Evolutionary conservation across 2,888 invertebrate species (phyloP).

Genomic region (Phengaris arion): DNA sequence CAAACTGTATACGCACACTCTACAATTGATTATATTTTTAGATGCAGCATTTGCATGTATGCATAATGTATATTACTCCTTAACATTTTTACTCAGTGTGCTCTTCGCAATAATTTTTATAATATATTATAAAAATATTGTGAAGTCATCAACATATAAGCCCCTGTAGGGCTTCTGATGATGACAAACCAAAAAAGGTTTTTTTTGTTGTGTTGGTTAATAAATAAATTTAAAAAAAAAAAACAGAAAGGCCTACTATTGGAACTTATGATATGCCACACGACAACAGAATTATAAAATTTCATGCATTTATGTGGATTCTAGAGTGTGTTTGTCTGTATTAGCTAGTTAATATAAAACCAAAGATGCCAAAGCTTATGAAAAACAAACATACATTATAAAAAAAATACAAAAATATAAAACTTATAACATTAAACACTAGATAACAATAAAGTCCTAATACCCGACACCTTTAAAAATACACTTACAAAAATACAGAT

Average conservation of each 20-base stretch:
- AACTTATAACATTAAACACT: conserved; percentile 16
- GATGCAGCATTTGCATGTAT: no score
- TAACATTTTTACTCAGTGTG: no score
- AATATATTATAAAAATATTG: no score
- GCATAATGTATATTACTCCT: no score
- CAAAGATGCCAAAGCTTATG: conserved; percentile 19
- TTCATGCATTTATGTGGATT: neutral
- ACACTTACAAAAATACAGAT: conserved; percentile 17
- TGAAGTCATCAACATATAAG: no score
- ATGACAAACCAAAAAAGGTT: no score
- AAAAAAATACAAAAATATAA: conserved; percentile 10
- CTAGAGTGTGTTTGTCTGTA: neutral
- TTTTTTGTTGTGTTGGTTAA: no score
- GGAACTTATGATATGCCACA: neutral
- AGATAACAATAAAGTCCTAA: conserved; percentile 22
- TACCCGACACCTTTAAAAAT: conserved; percentile 27
- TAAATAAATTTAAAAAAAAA: no score
- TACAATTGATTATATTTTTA: no score
- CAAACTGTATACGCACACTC: no score
- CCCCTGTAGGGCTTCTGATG: no score
- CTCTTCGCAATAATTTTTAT: no score
- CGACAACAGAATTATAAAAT: neutral
- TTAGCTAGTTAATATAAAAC: neutral
- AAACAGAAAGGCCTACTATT: neutral
- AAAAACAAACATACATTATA: conserved; percentile 27